Percentiles rank a stretch among this genome's conserved stretches.
Conservation (phyloP, 2,113 vertebrate genomes). For the Clinocottus analis region DNA sequence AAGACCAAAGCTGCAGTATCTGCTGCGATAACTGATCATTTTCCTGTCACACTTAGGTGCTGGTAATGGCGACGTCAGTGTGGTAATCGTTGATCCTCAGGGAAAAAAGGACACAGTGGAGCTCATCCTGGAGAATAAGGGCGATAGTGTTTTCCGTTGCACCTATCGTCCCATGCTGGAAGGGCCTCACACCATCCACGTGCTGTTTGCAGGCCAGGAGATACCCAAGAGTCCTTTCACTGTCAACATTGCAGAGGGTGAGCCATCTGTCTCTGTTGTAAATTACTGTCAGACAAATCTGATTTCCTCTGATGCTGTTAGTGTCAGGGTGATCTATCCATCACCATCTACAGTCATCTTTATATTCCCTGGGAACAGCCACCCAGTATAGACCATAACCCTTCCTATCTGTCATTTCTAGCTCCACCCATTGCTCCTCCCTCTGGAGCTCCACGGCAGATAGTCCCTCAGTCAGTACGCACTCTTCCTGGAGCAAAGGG, state of each 20-base stretch:
- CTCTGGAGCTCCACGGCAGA: conserved; percentile 71
- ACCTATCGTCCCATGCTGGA: conserved; percentile 92
- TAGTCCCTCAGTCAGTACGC: conserved; percentile 81
- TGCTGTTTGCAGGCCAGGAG: conserved; percentile 90
- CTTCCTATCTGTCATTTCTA: conserved; percentile 81
- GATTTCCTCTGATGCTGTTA: conserved; percentile 56
- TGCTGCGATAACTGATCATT: background rate
- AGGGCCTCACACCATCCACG: conserved; percentile 89
- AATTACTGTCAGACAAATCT: conserved; percentile 63
- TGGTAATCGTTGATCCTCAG: conserved; percentile 94
- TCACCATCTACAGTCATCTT: conserved; percentile 59
- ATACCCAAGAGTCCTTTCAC: conserved; percentile 92
- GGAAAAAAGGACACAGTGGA: conserved; percentile 94
- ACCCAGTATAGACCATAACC: conserved; percentile 49
- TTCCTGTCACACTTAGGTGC: conserved; percentile 83
- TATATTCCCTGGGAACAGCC: conserved; percentile 45
- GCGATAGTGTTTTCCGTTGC: conserved; percentile 94
- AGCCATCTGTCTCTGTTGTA: conserved; percentile 63
- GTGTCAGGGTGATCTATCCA: conserved; percentile 53
- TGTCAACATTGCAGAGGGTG: conserved; percentile 94
- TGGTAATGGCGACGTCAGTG: conserved; percentile 91
- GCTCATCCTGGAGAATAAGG: conserved; percentile 94
- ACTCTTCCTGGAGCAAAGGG: conserved; percentile 79
- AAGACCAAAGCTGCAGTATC: background rate
- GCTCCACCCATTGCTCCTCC: conserved; percentile 73